These are phyloP conservation scores for Eclectus roratus DNA, from an alignment of 2,113 vertebrate genomes.

Conservation along the genomic window DNA sequence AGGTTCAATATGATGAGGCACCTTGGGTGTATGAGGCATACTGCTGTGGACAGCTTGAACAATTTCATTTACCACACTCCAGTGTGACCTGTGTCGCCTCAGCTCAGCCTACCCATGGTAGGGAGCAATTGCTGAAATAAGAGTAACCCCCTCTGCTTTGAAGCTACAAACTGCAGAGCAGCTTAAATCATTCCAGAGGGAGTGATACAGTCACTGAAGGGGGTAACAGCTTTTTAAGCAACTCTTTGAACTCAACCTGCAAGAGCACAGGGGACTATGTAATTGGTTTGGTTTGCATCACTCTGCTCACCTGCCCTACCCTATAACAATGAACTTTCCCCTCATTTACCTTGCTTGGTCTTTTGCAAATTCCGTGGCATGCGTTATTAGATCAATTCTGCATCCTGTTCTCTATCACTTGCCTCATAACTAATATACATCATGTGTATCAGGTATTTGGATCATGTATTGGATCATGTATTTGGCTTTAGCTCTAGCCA, in stretches of 20 bases:
- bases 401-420: background rate
- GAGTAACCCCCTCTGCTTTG: background rate
- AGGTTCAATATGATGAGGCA: background rate
- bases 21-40: background rate
- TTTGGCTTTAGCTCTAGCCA: background rate
- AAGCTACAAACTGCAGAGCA: background rate
- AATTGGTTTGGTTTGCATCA: background rate
- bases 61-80: background rate
- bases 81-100: background rate
- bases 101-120: background rate
- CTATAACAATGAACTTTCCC: background rate
- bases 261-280: background rate
- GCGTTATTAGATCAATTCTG: background rate
- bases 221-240: background rate
- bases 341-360: background rate
- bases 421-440: background rate
- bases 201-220: background rate
- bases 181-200: background rate
- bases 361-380: background rate
- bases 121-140: background rate
- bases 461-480: background rate
- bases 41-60: background rate
- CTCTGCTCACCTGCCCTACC: background rate
- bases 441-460: accelerated
- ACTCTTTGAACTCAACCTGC: background rate